Percentiles rank a stretch among this genome's conserved stretches.
phyloP scores from a whole-genome alignment of 2,113 vertebrate genomes.

The Erinaceus europaeus region DNA sequence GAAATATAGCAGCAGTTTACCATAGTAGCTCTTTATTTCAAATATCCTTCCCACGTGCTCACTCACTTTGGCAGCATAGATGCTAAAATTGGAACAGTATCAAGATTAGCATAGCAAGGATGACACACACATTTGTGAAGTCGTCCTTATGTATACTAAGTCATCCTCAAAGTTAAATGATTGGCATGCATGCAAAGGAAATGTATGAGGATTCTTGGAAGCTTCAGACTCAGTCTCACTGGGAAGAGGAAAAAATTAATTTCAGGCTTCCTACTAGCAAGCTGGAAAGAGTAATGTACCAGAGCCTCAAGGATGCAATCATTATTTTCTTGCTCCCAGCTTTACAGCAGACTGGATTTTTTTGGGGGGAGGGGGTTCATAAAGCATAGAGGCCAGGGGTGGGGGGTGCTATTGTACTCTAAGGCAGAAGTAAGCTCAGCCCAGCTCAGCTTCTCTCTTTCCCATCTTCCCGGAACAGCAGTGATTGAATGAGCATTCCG shows the following conservation, averaged over 20 bases:
- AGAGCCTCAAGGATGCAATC: neutral
- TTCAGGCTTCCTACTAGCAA: neutral
- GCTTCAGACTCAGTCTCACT: neutral
- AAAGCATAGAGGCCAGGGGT: neutral
- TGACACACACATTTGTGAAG: too few species aligned
- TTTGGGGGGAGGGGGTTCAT: neutral
- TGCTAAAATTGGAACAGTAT: too few species aligned
- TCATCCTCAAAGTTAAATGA: neutral
- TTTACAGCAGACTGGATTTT: neutral
- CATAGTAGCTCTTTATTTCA: neutral
- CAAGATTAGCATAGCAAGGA: too few species aligned
- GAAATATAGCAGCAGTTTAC: neutral
- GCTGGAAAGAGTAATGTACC: neutral
- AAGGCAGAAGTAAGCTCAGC: neutral
- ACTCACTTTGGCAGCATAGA: too few species aligned
- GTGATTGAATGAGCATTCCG: neutral
- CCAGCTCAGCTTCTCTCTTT: neutral
- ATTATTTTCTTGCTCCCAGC: neutral
- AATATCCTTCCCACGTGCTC: neutral
- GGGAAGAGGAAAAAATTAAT: too few species aligned
- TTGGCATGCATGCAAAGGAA: neutral
- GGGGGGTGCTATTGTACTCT: neutral
- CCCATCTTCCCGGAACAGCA: neutral
- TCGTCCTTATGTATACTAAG: too few species aligned
- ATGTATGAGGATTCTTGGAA: neutral